Conservation (phyloP, 2,113 vertebrate genomes). For the Rutilus rutilus region DNA sequence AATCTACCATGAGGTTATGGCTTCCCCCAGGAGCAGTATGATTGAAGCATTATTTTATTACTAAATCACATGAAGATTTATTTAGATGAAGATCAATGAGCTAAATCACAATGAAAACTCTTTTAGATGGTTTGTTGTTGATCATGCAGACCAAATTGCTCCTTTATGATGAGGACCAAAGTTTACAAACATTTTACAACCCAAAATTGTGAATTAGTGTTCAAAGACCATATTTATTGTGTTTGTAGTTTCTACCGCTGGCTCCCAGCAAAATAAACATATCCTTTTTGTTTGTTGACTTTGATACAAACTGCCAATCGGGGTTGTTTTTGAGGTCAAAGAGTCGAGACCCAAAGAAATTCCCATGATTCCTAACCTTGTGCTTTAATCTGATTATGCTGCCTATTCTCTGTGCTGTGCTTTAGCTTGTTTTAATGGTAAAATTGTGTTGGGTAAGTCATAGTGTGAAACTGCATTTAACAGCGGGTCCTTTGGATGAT, state of each 20-base stretch:
- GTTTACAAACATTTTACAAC: conserved; percentile 29
- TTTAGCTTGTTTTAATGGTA: background rate
- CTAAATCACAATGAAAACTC: background rate
- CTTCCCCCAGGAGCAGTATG: background rate
- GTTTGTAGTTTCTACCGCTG: conserved; percentile 11
- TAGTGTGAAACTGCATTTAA: background rate
- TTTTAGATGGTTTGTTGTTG: background rate
- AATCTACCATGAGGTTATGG: background rate
- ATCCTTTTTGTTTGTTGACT: conserved; percentile 6
- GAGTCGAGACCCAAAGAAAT: background rate
- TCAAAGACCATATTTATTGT: conserved; percentile 29
- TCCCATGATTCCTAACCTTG: background rate
- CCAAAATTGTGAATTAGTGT: conserved; percentile 20
- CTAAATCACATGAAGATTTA: background rate
- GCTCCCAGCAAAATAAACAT: conserved; percentile 26
- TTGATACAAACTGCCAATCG: conserved; percentile 8
- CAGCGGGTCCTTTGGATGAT: background rate
- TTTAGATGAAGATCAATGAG: no score
- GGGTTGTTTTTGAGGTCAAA: conserved; percentile 18
- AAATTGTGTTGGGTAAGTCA: background rate
- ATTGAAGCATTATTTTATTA: background rate
- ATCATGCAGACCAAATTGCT: background rate
- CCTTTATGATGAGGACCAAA: background rate
- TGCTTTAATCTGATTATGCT: background rate
- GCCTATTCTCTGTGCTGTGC: background rate